phyloP scores from a whole-genome alignment of 2,797 vertebrate genomes.

The Nyctibius grandis region DNA sequence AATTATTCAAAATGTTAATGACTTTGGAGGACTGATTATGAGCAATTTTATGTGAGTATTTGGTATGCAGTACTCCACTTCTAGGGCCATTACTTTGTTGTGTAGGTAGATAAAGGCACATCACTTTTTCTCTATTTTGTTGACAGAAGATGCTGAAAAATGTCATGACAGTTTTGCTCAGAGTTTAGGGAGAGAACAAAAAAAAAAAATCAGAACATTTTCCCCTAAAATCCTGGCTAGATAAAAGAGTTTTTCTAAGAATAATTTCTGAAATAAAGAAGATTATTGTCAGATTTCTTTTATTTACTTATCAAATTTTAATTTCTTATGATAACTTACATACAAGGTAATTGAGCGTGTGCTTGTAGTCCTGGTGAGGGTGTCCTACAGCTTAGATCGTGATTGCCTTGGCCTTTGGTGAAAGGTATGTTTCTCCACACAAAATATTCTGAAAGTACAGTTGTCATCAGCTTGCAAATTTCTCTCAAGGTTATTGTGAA shows the following conservation, averaged over 20 bases:
- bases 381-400: background rate
- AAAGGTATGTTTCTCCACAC: background rate
- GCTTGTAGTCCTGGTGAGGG: background rate
- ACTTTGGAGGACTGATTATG: background rate
- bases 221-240: background rate
- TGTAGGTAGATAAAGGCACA: background rate
- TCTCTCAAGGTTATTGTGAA: background rate
- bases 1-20: conserved; percentile 59
- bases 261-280: background rate
- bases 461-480: background rate
- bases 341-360: background rate
- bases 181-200: background rate
- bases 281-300: background rate
- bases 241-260: background rate
- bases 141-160: background rate
- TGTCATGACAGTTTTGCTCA: background rate
- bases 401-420: background rate
- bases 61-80: background rate
- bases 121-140: background rate
- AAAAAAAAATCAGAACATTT: background rate
- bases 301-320: background rate
- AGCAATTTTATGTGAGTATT: conserved; percentile 11
- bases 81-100: background rate
- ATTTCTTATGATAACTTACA: background rate
- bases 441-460: background rate